Conservation (phyloP, 2,113 vertebrate species). For the Oreochromis tanganicae region DNA sequence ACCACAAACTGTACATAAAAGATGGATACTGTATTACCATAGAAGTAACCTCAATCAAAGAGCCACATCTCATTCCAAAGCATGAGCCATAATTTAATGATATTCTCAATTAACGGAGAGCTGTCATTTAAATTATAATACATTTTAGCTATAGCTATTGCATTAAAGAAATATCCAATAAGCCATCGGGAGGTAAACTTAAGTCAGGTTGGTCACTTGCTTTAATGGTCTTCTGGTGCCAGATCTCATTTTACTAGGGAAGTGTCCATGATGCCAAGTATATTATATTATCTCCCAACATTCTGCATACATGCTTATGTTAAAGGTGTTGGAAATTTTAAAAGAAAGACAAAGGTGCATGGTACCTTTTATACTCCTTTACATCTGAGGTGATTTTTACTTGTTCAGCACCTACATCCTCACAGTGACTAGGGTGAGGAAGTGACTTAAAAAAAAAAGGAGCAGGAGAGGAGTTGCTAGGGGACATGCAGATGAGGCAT, state of each 20-base stretch:
- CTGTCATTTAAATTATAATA: background rate
- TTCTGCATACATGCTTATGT: background rate
- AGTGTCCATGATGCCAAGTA: fast-evolving
- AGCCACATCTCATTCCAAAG: background rate
- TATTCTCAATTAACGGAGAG: background rate
- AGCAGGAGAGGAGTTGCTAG: conserved; percentile 2
- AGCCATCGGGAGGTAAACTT: background rate
- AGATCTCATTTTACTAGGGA: background rate
- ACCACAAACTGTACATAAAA: background rate
- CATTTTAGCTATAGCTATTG: background rate
- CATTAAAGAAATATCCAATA: no score
- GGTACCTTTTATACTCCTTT: conserved; percentile 1
- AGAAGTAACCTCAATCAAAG: background rate
- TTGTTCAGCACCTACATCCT: conserved; percentile 24
- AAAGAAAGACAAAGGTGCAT: background rate
- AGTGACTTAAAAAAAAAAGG: background rate
- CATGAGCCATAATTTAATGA: background rate
- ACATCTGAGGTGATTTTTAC: conserved; percentile 3
- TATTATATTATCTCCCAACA: background rate
- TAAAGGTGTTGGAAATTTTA: background rate
- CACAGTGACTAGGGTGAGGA: conserved; percentile 2
- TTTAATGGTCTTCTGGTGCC: background rate
- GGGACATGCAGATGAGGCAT: conserved; percentile 62
- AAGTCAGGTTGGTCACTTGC: background rate
- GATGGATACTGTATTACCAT: background rate